phyloP scores from a whole-genome alignment of 2,113 vertebrate genomes.

The Anhinga rufa region DNA sequence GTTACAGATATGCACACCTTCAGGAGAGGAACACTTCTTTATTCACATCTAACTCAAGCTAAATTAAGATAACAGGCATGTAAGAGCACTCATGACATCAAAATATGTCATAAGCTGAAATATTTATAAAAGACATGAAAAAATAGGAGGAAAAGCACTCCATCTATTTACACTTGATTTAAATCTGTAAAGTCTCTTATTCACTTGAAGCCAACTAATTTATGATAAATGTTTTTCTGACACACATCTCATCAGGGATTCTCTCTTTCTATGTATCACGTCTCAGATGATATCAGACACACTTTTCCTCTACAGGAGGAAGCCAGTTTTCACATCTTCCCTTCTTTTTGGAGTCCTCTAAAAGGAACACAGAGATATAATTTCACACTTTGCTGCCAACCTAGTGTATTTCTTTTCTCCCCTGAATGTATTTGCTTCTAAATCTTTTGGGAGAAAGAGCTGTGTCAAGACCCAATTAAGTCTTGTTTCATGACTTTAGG shows the following conservation, averaged over 20 bases:
- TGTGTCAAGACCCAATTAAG: not conserved
- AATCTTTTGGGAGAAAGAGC: not conserved
- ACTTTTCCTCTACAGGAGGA: not conserved
- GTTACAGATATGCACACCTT: not conserved
- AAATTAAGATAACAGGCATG: not conserved
- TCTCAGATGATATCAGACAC: not conserved
- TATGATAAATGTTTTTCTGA: not conserved
- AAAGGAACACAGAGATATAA: not conserved
- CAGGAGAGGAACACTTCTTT: not conserved
- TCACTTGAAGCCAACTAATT: not conserved
- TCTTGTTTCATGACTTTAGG: not conserved
- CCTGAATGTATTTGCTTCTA: not conserved
- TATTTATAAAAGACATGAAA: not conserved
- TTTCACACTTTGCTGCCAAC: not conserved
- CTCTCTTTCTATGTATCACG: not conserved
- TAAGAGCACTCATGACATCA: not conserved
- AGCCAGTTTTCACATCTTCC: not conserved
- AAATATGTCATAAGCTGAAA: fast-evolving
- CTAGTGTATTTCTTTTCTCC: not conserved
- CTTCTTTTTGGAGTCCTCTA: not conserved
- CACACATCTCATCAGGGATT: not conserved
- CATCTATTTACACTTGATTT: not conserved
- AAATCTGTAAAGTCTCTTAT: not conserved
- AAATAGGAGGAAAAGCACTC: not conserved
- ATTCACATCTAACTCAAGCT: not conserved